Evolutionary conservation across 2,797 vertebrate species (phyloP).

Genomic region (Halcyon smyrnensis): DNA sequence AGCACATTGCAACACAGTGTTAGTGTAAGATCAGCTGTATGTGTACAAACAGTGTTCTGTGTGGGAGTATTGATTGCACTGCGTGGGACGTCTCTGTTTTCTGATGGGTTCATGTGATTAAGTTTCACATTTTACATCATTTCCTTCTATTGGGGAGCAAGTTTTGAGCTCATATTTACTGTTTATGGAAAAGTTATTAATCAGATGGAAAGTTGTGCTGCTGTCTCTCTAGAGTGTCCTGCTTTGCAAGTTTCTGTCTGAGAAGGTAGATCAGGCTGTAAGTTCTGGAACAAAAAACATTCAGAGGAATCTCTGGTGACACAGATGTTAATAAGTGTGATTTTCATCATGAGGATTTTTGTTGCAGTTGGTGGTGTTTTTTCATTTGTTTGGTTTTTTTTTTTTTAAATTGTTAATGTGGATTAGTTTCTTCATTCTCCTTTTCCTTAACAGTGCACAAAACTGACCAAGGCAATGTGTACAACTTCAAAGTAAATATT

Average conservation of each 20-base stretch:
- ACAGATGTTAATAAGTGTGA: background rate
- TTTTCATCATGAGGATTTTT: background rate
- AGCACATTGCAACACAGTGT: slow-evolving; percentile 13
- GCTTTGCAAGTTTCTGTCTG: background rate
- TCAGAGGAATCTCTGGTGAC: background rate
- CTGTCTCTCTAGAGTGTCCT: background rate
- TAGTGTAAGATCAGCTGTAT: background rate
- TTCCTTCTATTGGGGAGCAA: background rate
- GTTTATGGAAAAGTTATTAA: background rate
- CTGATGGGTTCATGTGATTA: background rate
- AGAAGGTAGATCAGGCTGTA: background rate
- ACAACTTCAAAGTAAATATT: background rate
- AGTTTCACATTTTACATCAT: background rate
- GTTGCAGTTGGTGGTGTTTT: background rate
- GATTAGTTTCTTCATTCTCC: background rate
- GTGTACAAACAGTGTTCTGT: background rate
- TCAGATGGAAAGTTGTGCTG: background rate
- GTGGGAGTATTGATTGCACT: background rate
- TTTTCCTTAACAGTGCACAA: background rate
- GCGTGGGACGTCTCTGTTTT: background rate
- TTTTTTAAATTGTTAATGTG: background rate
- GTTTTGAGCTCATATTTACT: background rate
- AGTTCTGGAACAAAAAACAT: background rate
- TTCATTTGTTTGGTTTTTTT: background rate
- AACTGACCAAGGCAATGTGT: background rate